Percentiles rank a stretch among this genome's conserved stretches.
phyloP scores from a whole-genome alignment of 2,888 invertebrate genomes.

The Cynaeus angustus region DNA sequence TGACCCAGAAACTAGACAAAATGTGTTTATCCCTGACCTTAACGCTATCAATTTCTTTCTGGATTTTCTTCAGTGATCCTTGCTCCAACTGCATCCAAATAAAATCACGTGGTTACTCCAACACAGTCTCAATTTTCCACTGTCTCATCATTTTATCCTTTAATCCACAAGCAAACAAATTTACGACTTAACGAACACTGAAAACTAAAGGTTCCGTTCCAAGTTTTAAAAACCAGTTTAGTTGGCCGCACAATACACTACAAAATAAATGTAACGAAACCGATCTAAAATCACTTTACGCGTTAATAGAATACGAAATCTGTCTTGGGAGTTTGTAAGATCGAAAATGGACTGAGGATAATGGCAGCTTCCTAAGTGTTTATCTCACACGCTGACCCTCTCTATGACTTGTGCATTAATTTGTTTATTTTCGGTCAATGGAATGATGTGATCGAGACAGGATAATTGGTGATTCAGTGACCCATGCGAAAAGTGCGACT shows the following conservation, averaged over 20 bases:
- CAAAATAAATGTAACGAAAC: constrained; percentile 10
- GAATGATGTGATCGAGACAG: constrained; percentile 16
- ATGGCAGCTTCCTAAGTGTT: constrained; percentile 31
- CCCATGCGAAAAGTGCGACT: neutral
- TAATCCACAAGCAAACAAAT: constrained; percentile 27
- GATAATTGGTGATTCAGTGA: neutral
- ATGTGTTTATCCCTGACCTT: constrained; percentile 38
- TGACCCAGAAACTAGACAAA: constrained; percentile 27
- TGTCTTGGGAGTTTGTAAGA: constrained; percentile 16
- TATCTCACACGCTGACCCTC: constrained; percentile 42
- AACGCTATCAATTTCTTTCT: constrained; percentile 27
- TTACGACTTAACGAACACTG: constrained; percentile 18
- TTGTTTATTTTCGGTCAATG: constrained; percentile 35
- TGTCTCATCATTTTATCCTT: constrained; percentile 36
- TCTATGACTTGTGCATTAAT: constrained; percentile 44
- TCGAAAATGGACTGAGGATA: constrained; percentile 38
- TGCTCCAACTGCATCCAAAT: constrained; percentile 30
- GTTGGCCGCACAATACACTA: neutral
- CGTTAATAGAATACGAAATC: constrained; percentile 17
- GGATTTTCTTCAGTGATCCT: constrained; percentile 5
- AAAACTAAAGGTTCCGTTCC: constrained; percentile 3
- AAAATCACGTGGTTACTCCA: constrained; percentile 25
- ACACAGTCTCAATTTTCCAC: constrained; percentile 24
- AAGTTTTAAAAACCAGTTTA: neutral
- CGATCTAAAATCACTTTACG: constrained; percentile 9